Evolutionary conservation across 1,140 invertebrate genomes (phyloP), one percentile per base, ranked within the genome.

Genomic region (Lasioglossum baleicum): DNA sequence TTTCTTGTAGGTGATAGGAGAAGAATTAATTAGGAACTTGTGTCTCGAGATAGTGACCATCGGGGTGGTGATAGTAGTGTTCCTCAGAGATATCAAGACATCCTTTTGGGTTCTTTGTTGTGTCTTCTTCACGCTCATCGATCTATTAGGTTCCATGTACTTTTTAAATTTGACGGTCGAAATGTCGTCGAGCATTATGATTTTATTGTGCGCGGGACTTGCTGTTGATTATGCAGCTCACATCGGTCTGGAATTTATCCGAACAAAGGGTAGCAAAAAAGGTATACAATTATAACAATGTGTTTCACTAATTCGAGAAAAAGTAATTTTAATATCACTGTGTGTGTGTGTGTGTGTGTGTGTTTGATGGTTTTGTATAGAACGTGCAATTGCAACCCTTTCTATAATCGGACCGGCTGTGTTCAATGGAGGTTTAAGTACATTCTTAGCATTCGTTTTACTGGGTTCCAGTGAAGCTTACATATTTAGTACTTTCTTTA

Each of bases 161-260:
- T 93, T 94, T 71, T 91, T 94, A 88, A 94, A 93, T 72, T 85
- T 95, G 26, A 94, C 94, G 11, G 92, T 95, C 68, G 94, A 95
- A 82, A 95, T 94, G 40, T 94, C 94, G 2, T 93, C 94, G n/a
- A 94, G 93, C 66, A 94, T 95, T 66, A 92, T 94, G 56, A 88
- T 95, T 42, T 72, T 92, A 65, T 74, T 91, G 58, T 91, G 91
- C 53, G 90, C 94, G 63, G 94, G 94, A 53, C 84, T 95, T 31
- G 93, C 94, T 65, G 94, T 95, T 6, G 95, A 95, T 89, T 95
- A 95, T 81, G 93, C 94, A 0, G 94, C 94, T 7, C 94, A 95
- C 83, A 92, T 95, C 35, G 94, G 93, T 60, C 89, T 95, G 74
- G 93, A 93, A 63, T 95, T 95, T 78, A 93, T 93, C 83, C 92